Percentiles rank a stretch among this genome's conserved stretches.
These are phyloP conservation scores for Amphiprion ocellaris DNA, from an alignment of 2,113 vertebrate genomes.

Conservation along the genomic window DNA sequence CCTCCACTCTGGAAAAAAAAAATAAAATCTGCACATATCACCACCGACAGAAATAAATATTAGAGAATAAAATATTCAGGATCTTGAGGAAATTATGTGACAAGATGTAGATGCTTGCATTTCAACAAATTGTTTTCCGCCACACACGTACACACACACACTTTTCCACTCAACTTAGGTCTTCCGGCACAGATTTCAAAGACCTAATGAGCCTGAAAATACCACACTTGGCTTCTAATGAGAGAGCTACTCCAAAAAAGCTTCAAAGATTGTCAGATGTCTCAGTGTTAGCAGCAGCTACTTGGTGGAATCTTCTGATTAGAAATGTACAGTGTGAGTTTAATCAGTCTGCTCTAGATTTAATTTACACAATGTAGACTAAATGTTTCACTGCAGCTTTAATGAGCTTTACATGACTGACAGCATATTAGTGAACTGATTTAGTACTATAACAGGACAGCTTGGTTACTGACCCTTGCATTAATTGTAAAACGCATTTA, in stretches of 20 bases:
- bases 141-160: neutral
- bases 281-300: conserved; percentile 6
- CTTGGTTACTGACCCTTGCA: too few relatives aligned
- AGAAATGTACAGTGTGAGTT: conserved; percentile 14
- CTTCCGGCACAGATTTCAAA: conserved; percentile 28
- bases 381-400: neutral
- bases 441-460: too few relatives aligned
- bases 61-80: neutral
- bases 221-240: conserved; percentile 44
- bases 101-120: neutral
- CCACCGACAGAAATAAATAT: conserved; percentile 4
- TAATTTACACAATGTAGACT: neutral
- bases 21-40: neutral
- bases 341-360: neutral
- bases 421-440: neutral
- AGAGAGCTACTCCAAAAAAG: conserved; percentile 24
- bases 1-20: neutral
- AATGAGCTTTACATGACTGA: conserved; percentile 2
- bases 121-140: conserved; percentile 31
- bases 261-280: conserved; percentile 40
- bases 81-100: conserved; percentile 6
- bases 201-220: conserved; percentile 51
- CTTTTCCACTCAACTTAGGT: conserved; percentile 2
- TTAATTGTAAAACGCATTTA: too few relatives aligned
- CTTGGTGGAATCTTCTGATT: conserved; percentile 6